phyloP scores from a whole-genome alignment of 2,797 vertebrate species.

The Etheostoma nigrum region DNA sequence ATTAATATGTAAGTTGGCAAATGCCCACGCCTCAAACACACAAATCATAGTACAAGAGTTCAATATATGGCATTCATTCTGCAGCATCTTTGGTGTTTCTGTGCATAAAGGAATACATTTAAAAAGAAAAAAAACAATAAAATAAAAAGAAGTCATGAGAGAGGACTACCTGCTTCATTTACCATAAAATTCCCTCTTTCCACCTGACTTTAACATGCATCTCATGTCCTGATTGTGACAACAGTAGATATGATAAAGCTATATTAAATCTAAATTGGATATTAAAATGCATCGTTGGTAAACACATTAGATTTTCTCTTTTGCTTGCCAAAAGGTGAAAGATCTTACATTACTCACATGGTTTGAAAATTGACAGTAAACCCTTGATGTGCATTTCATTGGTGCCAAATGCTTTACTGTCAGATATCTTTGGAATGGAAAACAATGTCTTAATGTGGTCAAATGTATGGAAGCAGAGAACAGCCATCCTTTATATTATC shows the following conservation, averaged over 20 bases:
- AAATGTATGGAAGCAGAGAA: too few relatives aligned
- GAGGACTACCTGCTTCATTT: conserved; percentile 12
- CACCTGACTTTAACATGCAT: conserved; percentile 50
- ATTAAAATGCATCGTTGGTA: conserved; percentile 55
- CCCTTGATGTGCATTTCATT: not conserved
- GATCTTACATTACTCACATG: conserved; percentile 24
- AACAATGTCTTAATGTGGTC: not conserved
- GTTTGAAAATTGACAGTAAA: conserved; percentile 35
- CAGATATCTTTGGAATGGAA: conserved; percentile 3
- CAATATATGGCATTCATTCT: conserved; percentile 4
- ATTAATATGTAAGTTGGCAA: conserved; percentile 29
- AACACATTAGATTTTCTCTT: conserved; percentile 46
- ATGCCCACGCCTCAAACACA: conserved; percentile 5
- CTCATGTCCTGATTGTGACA: conserved; percentile 45
- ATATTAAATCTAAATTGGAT: conserved; percentile 71
- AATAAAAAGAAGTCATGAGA: conserved; percentile 11
- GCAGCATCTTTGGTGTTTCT: not conserved
- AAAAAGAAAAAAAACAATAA: conserved; percentile 7
- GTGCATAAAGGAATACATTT: not conserved
- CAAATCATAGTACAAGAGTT: conserved; percentile 1
- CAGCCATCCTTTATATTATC: too few relatives aligned
- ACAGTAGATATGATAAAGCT: conserved; percentile 56
- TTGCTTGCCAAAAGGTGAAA: conserved; percentile 12
- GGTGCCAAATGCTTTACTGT: not conserved
- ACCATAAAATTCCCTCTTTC: conserved; percentile 43